Base-by-base conservation (phyloP, 2,797 vertebrate genomes). In the Gallirallus australis region DNA sequence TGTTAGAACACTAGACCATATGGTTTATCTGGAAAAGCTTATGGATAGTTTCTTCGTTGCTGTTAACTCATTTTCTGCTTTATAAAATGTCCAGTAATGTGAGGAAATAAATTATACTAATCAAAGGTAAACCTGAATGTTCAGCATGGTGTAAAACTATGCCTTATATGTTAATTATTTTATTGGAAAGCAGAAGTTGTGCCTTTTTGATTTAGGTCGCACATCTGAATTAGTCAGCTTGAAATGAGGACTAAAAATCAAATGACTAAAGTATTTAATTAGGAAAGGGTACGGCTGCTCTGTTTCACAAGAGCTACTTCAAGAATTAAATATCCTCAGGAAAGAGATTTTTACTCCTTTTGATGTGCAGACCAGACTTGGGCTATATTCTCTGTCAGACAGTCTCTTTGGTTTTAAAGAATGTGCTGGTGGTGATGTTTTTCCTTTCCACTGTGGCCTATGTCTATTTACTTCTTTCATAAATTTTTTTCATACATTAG, bases 401-500 rank as follows among this genome's bases (percentile, higher is more conserved):
- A 33, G 64, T 84, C 70, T 91, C 80, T 81, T 56, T 9, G 25
- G 48, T 96, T 91, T 91, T 89, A 71, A 72, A 76, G 60, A 93
- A 64, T 70, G 37, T 72, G 28, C 25, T 92, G 42, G 45, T 88
- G 21, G 2, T 2, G 45, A 75, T n/a, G 30, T 31, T 72, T 91
- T 53, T 47, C 4, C 15, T 93, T 82, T 77, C 81, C 35, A 16
- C 3, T 52, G n/a, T 87, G 52, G 13, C 70, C 68, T 90, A 23
- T 28, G 33, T 79, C 84, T 95, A 57, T 94, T 97, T 96, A 89
- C 56, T 93, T 82, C 65, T 61, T 88, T 94, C 63, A 39, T 45
- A n/a, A 2, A 1, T 76, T 78, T 2, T 4, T 80, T 50, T 60
- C 48, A 31, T 86, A 28, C 3, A 5, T 7, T 47, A 45, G 30